These are phyloP conservation scores for Nymphicus hollandicus DNA, from an alignment of 2,113 vertebrate genomes.

Conservation along the genomic window DNA sequence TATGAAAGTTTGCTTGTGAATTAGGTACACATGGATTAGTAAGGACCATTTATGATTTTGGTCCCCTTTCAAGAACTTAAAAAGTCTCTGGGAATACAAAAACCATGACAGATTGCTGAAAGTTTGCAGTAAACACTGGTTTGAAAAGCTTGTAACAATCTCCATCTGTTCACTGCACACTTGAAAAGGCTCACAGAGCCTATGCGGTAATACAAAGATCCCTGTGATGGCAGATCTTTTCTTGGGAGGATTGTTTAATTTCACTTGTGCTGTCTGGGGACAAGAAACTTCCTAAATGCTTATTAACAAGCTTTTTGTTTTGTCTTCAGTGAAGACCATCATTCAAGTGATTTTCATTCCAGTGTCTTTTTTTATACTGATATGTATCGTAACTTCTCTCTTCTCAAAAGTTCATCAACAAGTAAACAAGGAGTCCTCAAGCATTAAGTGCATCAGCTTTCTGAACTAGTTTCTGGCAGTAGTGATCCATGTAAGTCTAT, in stretches of 20 bases:
- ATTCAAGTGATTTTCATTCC: not conserved
- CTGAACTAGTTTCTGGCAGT: slow-evolving; percentile 2
- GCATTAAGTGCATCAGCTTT: not conserved
- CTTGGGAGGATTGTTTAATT: slow-evolving; percentile 59
- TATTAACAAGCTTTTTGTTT: slow-evolving; percentile 3
- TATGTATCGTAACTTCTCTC: not conserved
- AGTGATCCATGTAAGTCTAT: not conserved
- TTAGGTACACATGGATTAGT: not conserved
- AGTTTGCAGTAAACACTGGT: slow-evolving; percentile 35
- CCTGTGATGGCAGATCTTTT: slow-evolving; percentile 17
- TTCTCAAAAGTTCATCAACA: not conserved
- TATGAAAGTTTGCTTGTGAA: not conserved
- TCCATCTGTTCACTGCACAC: slow-evolving; percentile 48
- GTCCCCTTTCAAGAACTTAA: slow-evolving; percentile 41
- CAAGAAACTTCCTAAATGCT: slow-evolving; percentile 43
- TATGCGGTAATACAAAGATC: not conserved
- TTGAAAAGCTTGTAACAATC: slow-evolving; percentile 49
- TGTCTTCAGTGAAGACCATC: not conserved
- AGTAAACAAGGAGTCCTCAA: not conserved
- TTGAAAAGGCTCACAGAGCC: slow-evolving; percentile 38
- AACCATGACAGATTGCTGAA: slow-evolving; percentile 51
- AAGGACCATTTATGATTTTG: slow-evolving; percentile 30
- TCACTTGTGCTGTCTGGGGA: slow-evolving; percentile 36
- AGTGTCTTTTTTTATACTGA: not conserved
- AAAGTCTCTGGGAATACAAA: slow-evolving; percentile 51